Evolutionary conservation across 2,888 invertebrate species (phyloP).

Genomic region (Trachelus stipa): DNA sequence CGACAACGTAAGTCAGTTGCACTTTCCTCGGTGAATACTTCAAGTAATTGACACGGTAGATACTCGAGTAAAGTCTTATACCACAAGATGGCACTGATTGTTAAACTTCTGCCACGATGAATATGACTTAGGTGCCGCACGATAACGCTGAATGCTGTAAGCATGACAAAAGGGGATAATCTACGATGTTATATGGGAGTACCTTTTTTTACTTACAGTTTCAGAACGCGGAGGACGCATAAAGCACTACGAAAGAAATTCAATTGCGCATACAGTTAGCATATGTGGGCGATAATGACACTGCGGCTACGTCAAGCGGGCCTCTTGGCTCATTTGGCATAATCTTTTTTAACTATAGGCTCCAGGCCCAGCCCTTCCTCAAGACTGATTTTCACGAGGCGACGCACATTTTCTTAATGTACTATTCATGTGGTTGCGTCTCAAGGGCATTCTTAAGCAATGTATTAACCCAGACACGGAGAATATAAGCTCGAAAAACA

Average conservation of each 20-base stretch:
- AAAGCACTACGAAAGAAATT: slow-evolving; percentile 38
- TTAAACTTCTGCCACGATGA: neutral
- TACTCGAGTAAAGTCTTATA: neutral
- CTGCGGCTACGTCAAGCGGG: slow-evolving; percentile 16
- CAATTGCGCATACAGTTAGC: slow-evolving; percentile 56
- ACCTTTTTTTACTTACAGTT: neutral
- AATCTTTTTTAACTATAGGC: slow-evolving; percentile 26
- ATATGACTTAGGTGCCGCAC: neutral
- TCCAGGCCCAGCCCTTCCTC: slow-evolving; percentile 23
- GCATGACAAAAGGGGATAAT: neutral
- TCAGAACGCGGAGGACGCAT: neutral
- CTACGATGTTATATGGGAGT: neutral
- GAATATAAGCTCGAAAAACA: neutral
- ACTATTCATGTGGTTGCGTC: neutral
- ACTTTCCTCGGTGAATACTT: neutral
- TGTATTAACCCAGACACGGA: neutral
- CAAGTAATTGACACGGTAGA: neutral
- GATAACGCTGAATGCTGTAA: neutral
- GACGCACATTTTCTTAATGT: neutral
- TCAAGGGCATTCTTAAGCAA: neutral
- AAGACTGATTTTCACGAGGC: neutral
- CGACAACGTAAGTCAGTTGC: neutral
- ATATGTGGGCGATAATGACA: slow-evolving; percentile 58
- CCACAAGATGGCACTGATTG: neutral
- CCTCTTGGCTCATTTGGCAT: slow-evolving; percentile 11